Conservation (phyloP, 2,797 vertebrate genomes). For the Natrix natrix region DNA sequence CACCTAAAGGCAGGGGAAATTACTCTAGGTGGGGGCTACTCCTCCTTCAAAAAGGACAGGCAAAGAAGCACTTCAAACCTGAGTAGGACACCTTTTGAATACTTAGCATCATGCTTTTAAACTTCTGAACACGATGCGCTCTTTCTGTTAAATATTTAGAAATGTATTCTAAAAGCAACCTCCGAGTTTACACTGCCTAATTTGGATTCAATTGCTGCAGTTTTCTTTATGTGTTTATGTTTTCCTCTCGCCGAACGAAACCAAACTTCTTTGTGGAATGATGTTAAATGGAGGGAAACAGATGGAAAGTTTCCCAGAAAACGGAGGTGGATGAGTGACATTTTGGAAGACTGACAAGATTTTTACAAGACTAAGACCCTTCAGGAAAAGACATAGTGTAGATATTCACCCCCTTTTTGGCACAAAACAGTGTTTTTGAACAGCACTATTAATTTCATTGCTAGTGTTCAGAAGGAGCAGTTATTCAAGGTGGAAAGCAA, state of each 20-base stretch:
- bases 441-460: not conserved
- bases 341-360: not conserved
- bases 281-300: not conserved
- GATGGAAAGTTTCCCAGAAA: constrained; percentile 5
- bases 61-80: not conserved
- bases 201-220: not conserved
- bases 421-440: not conserved
- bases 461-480: not conserved
- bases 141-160: not conserved
- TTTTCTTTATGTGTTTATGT: not conserved
- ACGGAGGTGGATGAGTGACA: not conserved
- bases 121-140: not conserved
- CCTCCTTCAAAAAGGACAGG: not conserved
- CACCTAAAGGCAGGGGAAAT: not conserved
- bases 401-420: not conserved
- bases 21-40: not conserved
- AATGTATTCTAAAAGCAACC: not conserved
- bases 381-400: not conserved
- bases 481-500: not conserved
- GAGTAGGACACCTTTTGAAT: not conserved
- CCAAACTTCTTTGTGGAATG: not conserved
- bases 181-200: not conserved
- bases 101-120: not conserved
- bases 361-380: not conserved
- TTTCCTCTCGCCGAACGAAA: not conserved